Percentiles rank a stretch among this genome's conserved stretches.
Evolutionary conservation across 2,888 invertebrate genomes (phyloP).

Genomic region (Xanthostigma xanthostigma): DNA sequence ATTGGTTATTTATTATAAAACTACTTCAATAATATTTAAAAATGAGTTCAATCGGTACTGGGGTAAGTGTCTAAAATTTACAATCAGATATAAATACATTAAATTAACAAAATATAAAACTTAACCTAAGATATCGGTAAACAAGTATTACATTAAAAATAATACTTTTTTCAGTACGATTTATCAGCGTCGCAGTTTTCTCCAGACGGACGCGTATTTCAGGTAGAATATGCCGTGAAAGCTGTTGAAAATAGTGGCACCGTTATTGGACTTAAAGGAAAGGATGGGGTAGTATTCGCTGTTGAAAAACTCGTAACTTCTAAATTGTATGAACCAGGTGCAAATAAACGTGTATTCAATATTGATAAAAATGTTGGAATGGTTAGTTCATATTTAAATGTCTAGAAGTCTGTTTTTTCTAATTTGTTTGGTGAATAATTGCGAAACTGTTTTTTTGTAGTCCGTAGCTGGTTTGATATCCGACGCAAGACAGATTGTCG

Average conservation of each 20-base stretch:
- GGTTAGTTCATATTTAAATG: constrained; percentile 34
- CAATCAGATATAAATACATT: constrained; percentile 11
- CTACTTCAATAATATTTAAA: constrained; percentile 18
- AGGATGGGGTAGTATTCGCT: constrained; percentile 93
- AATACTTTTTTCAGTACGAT: constrained; percentile 72
- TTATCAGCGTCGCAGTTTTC: constrained; percentile 99
- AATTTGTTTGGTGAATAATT: too few species aligned
- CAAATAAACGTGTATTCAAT: constrained; percentile 83
- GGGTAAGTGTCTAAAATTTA: constrained; percentile 46
- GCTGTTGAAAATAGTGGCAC: constrained; percentile 98
- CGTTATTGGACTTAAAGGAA: constrained; percentile 85
- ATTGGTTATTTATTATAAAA: neutral
- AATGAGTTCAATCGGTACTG: constrained; percentile 94
- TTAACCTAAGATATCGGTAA: neutral
- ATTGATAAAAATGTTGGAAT: constrained; percentile 91
- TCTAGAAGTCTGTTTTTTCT: neutral
- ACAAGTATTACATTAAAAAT: constrained; percentile 1
- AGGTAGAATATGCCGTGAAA: constrained; percentile 98
- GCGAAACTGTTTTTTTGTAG: constrained; percentile 29
- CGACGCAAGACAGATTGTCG: constrained; percentile 85
- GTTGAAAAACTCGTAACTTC: constrained; percentile 94
- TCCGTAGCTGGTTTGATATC: constrained; percentile 85
- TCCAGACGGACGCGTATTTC: constrained; percentile 97
- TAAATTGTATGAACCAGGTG: constrained; percentile 81
- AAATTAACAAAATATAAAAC: constrained; percentile 7